These are phyloP conservation scores for Gila robusta DNA, from an alignment of 2,797 vertebrate genomes.

Conservation along the genomic window DNA sequence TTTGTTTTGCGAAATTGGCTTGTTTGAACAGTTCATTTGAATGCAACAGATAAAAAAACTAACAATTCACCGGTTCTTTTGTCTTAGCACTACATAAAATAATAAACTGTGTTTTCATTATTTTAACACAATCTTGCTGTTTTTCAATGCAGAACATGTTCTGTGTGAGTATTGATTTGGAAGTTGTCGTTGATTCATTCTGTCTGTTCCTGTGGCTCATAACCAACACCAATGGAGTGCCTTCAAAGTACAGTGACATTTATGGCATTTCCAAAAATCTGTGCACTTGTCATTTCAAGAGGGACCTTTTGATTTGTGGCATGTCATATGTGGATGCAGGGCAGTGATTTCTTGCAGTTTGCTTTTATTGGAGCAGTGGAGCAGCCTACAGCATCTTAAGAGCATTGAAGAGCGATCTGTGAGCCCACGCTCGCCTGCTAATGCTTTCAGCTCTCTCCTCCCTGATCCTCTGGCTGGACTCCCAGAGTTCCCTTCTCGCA, in stretches of 20 bases:
- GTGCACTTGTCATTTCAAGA: slow-evolving; percentile 25
- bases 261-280: slow-evolving; percentile 7
- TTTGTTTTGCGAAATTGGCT: neutral
- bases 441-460: slow-evolving; percentile 58
- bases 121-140: too few species aligned
- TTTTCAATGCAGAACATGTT: neutral
- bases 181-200: neutral
- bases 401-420: slow-evolving; percentile 37
- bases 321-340: slow-evolving; percentile 26
- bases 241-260: neutral
- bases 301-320: slow-evolving; percentile 15
- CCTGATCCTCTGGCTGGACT: slow-evolving; percentile 69
- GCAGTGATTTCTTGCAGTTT: slow-evolving; percentile 11
- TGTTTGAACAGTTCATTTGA: neutral
- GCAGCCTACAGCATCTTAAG: slow-evolving; percentile 40
- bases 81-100: neutral
- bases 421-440: slow-evolving; percentile 53
- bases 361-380: slow-evolving; percentile 30
- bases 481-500: slow-evolving; percentile 49
- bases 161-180: neutral
- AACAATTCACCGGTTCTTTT: too few species aligned
- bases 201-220: neutral
- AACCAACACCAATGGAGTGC: neutral
- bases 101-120: neutral
- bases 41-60: neutral